Evolutionary conservation across 1,140 invertebrate genomes (phyloP).

Genomic region (Agrypnia vestita): DNA sequence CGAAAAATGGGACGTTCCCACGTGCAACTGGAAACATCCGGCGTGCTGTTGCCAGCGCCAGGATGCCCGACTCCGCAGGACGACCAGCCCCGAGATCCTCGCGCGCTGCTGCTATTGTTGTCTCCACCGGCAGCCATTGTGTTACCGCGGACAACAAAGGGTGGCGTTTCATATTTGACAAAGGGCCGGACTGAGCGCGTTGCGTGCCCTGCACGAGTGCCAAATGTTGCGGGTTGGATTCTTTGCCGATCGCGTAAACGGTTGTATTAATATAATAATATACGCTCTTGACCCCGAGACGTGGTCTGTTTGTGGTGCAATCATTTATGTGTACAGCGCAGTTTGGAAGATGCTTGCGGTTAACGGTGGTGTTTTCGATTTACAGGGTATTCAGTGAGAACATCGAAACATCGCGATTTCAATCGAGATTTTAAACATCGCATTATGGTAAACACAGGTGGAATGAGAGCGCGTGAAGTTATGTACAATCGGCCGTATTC

Average conservation of each 20-base stretch:
- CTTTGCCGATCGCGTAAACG: background rate
- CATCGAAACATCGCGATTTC: too few species aligned
- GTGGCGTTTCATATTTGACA: slow-evolving; percentile 24
- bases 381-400: too few species aligned
- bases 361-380: too few species aligned
- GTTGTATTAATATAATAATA: background rate
- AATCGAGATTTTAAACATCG: too few species aligned
- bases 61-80: background rate
- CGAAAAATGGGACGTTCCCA: background rate
- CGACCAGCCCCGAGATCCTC: slow-evolving; percentile 2
- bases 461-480: too few species aligned
- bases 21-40: background rate
- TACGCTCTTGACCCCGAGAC: background rate
- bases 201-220: slow-evolving; percentile 9
- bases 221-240: slow-evolving; percentile 30
- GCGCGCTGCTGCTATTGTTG: slow-evolving; percentile 9
- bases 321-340: background rate
- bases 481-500: too few species aligned
- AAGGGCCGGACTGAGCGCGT: background rate
- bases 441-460: too few species aligned
- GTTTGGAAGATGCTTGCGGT: background rate
- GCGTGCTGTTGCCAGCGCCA: background rate
- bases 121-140: background rate
- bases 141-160: background rate
- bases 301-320: slow-evolving; percentile 4